Evolutionary conservation across 2,888 invertebrate genomes (phyloP), one percentile per base, ranked within the genome.

Genomic region (Apamea epomidion): DNA sequence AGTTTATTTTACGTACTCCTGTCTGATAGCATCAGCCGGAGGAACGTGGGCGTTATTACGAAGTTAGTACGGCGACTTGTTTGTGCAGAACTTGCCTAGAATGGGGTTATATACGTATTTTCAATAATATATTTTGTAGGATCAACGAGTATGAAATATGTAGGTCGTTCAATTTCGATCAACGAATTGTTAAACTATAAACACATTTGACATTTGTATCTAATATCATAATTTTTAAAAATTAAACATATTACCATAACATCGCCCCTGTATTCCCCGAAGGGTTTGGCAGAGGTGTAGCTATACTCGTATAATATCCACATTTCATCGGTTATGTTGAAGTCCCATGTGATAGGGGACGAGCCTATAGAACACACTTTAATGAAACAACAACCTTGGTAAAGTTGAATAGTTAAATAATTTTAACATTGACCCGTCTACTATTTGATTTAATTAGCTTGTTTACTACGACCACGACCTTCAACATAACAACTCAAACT

Each of bases 1-100:
- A 90, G 88, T 91, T 92, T 90, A 91, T 91, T 90, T 90, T 86
- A 90, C 87, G 74, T 58, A 64, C 48, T 80, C 42, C 80, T 78
- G n/a, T 54, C 70, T 82, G 80, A 76, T 83, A 71, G 16, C 67
- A 80, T 71, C 71, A 70, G 37, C 21, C 62, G 29, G 29, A n/a
- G 37, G 37, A 37, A 42, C 32, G 45, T 51, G 21, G 45, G 48
- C 54, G 60, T 58, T 70, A 51, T 81, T 29, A 77, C 6, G 4
- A 45, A 58, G 21, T 70, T 37, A 60, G 48, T 48, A 2, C 6
- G 18, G 37, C 0, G 6, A 37, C 29, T 67, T 71, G 51, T 79
- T 74, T 37, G 42, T 42, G 2, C 32, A 37, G 54, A 64, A 79
- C 37, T 51, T 51, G 51, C 3, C 2, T 3, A 0, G 42, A 21